A percentile compares a stretch with the other conserved stretches of the same genome.
Conservation (phyloP, 2,797 vertebrate genomes). For the Rhynchotus rufescens region DNA sequence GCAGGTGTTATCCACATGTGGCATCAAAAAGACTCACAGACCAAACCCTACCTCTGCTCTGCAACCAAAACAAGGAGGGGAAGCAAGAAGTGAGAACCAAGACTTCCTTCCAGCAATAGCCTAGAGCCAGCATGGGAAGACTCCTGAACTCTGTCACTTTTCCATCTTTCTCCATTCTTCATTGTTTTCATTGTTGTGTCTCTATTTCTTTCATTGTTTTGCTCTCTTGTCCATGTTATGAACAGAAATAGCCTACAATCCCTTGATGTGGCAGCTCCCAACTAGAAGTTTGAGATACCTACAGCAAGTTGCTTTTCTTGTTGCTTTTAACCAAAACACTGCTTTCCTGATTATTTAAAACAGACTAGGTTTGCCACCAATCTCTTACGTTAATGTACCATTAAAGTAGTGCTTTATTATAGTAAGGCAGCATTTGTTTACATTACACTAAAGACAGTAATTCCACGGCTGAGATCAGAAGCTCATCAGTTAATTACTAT, state of each 20-base stretch:
- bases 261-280: not conserved
- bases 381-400: not conserved
- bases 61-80: not conserved
- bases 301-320: not conserved
- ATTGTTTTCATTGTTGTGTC: no score
- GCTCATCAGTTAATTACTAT: not conserved
- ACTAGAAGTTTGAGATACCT: not conserved
- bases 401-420: not conserved
- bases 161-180: not conserved
- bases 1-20: conserved; percentile 38
- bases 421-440: not conserved
- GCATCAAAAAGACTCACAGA: not conserved
- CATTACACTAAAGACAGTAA: not conserved
- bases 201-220: not conserved
- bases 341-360: not conserved
- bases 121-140: not conserved
- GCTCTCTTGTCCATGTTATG: not conserved
- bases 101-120: not conserved
- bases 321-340: conserved; percentile 15
- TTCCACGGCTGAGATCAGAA: not conserved
- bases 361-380: not conserved
- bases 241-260: not conserved
- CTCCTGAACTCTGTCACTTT: not conserved
- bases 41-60: not conserved
- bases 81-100: not conserved